These are phyloP conservation scores for Uloborus plumipes DNA, from an alignment of 2,888 invertebrate species.

Conservation along the genomic window DNA sequence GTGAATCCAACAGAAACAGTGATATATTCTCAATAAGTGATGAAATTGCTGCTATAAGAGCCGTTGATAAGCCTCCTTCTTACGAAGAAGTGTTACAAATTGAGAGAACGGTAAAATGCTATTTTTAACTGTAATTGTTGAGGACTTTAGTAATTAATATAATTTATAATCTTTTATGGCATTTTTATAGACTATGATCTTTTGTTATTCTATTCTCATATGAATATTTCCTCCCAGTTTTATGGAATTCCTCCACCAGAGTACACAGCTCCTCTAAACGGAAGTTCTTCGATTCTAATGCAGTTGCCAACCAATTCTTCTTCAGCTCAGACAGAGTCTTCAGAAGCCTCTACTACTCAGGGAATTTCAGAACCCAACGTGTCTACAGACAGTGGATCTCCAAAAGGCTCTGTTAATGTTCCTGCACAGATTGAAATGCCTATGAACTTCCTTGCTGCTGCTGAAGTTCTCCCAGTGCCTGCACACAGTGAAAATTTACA, in stretches of 20 bases:
- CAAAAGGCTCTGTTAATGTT: slow-evolving; percentile 7
- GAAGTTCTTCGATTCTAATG: neutral
- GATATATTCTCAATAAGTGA: slow-evolving; percentile 62
- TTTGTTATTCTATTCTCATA: neutral
- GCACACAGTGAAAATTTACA: slow-evolving; percentile 9
- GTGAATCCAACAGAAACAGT: slow-evolving; percentile 27
- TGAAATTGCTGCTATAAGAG: slow-evolving; percentile 61
- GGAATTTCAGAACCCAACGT: neutral
- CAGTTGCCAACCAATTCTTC: slow-evolving; percentile 5
- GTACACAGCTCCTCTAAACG: slow-evolving; percentile 38
- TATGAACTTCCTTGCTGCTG: slow-evolving; percentile 39
- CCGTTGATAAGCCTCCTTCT: slow-evolving; percentile 61
- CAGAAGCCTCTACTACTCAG: neutral
- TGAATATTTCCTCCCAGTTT: slow-evolving; percentile 29
- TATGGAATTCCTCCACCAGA: slow-evolving; percentile 62
- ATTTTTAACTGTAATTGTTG: neutral
- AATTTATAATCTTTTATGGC: neutral
- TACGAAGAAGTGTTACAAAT: slow-evolving; percentile 64
- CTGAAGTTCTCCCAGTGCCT: slow-evolving; percentile 37
- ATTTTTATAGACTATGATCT: neutral
- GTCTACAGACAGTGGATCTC: neutral
- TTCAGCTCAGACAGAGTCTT: neutral
- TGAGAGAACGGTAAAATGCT: slow-evolving; percentile 50
- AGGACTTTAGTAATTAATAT: too few relatives aligned
- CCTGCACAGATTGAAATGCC: neutral